Conservation (phyloP, 2,113 vertebrate genomes). For the Hylia prasina region DNA sequence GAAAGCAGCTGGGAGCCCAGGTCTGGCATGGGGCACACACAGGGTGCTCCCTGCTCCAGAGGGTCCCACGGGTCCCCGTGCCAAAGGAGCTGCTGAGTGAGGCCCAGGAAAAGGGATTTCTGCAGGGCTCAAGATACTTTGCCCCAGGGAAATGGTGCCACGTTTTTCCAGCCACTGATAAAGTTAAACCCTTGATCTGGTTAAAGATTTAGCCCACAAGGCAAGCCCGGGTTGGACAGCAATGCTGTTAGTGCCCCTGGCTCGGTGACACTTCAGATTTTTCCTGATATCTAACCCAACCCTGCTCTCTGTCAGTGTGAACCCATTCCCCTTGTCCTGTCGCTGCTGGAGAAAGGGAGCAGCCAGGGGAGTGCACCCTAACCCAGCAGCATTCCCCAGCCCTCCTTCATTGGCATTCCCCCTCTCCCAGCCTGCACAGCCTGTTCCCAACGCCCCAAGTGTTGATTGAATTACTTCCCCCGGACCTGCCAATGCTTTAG, state of each 20-base stretch:
- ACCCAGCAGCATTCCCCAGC: not conserved
- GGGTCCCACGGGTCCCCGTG: accelerated
- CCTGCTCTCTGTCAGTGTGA: not conserved
- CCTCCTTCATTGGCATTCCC: conserved; percentile 15
- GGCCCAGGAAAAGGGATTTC: not conserved
- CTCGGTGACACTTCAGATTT: not conserved
- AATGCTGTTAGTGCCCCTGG: not conserved
- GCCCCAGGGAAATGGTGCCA: not conserved
- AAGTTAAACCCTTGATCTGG: conserved; percentile 67
- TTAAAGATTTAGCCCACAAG: conserved; percentile 26
- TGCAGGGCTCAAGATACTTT: conserved; percentile 34
- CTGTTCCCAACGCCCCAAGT: not conserved
- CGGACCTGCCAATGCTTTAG: not conserved
- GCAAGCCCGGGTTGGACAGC: conserved; percentile 16
- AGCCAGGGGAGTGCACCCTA: not conserved
- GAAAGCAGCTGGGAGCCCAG: not conserved
- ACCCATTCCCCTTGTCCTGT: not conserved
- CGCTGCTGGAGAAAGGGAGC: not conserved
- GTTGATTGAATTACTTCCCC: conserved; percentile 25
- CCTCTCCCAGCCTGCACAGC: conserved; percentile 12
- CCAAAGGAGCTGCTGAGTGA: not conserved
- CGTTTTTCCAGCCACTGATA: conserved; percentile 62
- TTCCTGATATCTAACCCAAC: not conserved
- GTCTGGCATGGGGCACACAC: accelerated
- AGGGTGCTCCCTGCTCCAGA: not conserved